These are phyloP conservation scores for Ranitomeya imitator DNA, from an alignment of 2,113 vertebrate genomes.

Conservation along the genomic window DNA sequence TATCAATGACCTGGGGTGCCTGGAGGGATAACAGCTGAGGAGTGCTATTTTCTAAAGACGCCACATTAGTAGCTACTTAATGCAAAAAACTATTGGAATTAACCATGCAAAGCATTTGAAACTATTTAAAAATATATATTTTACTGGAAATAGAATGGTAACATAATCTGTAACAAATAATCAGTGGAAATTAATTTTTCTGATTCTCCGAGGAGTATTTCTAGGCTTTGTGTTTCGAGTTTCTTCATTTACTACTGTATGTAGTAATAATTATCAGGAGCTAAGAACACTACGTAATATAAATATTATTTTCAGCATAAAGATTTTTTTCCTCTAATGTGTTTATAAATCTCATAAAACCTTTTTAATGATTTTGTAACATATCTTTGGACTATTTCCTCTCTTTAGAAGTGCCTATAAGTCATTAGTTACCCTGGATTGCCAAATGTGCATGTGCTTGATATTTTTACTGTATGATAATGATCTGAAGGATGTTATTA, in stretches of 20 bases:
- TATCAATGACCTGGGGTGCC: no score
- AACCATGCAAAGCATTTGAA: no score
- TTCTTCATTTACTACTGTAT: not conserved
- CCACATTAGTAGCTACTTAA: no score
- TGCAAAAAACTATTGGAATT: no score
- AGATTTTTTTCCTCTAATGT: not conserved
- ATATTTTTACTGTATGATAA: constrained; percentile 26
- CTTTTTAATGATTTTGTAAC: not conserved
- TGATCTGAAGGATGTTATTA: constrained; percentile 45
- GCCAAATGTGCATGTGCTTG: not conserved
- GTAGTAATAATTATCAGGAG: not conserved
- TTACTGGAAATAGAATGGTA: no score
- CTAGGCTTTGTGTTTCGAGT: not conserved
- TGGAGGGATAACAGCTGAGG: no score
- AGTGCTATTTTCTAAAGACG: no score
- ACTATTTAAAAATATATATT: no score
- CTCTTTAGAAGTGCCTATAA: not conserved
- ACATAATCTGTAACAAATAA: no score
- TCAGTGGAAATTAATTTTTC: no score
- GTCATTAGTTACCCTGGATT: not conserved
- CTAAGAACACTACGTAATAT: not conserved
- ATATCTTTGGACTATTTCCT: not conserved
- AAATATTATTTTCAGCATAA: not conserved
- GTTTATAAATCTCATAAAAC: not conserved
- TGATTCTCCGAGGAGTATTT: not conserved